Base-by-base conservation (phyloP, 2,797 vertebrate species). In the Ctenopoma kingsleyae region DNA sequence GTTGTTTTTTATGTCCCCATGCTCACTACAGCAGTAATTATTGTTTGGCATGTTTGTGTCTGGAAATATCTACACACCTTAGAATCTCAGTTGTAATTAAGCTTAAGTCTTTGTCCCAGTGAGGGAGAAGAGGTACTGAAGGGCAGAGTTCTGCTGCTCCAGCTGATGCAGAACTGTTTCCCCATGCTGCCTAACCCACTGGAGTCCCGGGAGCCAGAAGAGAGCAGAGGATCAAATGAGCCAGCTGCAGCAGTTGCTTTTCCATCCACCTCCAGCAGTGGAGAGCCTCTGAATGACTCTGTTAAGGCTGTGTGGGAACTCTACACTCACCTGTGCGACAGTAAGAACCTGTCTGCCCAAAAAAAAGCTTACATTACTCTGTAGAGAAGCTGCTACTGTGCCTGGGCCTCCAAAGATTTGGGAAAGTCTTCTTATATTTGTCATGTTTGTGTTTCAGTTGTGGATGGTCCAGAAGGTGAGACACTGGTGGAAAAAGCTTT, bases 141-240 rank as follows among this genome's bases (percentile, higher is more conserved):
- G 80, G 96, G 96, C 65, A 93, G 97, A 60, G 95, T 96, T 0
- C 85, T 98, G 76, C 91, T 99, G 3, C 91, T 99, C 61, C 96
- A 96, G 89, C 89, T 99, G 68, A 96, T 99, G 53, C 97, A 98
- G 92, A 98, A 97, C 91, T 99, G 97, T 74, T 98, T 97, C 83
- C 91, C 95, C 0, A 94, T 95, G 58, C 92, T 99, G 57, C 94
- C 94, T 68, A 89, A 88, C 66, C 93, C 94, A 1, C 81, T 81
- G 57, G 93, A 94, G 57, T 67, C 85, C 25, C 50, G 53, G 36
- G 71, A 82, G 44, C 6, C 76, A 15, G 85, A 90, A 62, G 91
- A 91, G 69, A 77, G 73, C 59, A 68, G 8, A 47, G 67, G 3
- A 2, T 2, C 67, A 5, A 63, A 71, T 0, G 85, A 85, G 40